These are phyloP conservation scores for Psittacula echo DNA, from an alignment of 2,797 vertebrate genomes.

Conservation along the genomic window DNA sequence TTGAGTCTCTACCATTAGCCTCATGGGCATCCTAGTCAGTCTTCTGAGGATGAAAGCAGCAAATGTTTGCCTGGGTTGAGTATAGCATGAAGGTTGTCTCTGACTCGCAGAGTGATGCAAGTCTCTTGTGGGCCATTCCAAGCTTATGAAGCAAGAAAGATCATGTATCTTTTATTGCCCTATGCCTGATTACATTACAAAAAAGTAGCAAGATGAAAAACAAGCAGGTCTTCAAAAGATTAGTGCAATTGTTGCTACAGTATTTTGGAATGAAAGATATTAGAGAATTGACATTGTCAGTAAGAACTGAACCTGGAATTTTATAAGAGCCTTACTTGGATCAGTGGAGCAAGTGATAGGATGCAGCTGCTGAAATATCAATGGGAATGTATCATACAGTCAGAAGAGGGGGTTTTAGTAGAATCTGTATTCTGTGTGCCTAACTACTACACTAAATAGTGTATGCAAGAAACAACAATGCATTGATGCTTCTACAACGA, in stretches of 20 bases:
- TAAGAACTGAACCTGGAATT: conserved; percentile 25
- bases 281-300: conserved; percentile 2
- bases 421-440: neutral
- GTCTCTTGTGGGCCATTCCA: neutral
- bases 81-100: neutral
- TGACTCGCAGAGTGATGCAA: neutral
- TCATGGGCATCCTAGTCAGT: neutral
- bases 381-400: neutral
- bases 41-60: neutral
- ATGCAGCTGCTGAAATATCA: neutral
- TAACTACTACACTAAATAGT: neutral
- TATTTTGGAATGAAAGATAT: neutral
- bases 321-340: neutral
- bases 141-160: neutral
- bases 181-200: neutral
- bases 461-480: neutral
- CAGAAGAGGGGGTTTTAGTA: neutral
- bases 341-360: neutral
- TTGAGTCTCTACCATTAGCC: neutral
- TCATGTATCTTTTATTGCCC: neutral
- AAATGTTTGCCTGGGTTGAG: neutral
- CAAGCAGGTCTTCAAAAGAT: neutral
- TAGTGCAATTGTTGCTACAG: neutral
- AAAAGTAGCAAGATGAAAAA: neutral
- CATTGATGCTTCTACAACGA: neutral